Evolutionary conservation across 2,888 invertebrate species (phyloP).

Genomic region (Mythimna pallens): DNA sequence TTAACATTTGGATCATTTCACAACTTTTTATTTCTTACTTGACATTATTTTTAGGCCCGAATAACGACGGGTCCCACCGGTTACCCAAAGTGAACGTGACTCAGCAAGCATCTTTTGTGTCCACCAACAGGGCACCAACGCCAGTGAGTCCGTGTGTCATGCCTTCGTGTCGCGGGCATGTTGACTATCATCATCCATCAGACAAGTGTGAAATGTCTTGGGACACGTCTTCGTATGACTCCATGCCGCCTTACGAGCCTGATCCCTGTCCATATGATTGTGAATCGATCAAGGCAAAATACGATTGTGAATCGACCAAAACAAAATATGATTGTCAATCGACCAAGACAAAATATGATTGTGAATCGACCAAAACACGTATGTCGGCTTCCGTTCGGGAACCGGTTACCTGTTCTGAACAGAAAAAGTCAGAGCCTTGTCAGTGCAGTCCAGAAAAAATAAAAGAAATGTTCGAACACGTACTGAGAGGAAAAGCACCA

Average conservation of each 20-base stretch:
- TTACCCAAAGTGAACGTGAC: not conserved
- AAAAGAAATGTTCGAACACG: constrained; percentile 34
- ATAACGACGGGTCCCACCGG: not conserved
- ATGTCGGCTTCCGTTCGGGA: not conserved
- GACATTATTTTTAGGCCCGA: constrained; percentile 31
- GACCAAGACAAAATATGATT: no score
- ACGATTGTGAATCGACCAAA: no score
- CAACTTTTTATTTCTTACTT: constrained; percentile 1
- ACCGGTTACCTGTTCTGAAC: not conserved
- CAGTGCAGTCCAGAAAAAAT: constrained; percentile 46
- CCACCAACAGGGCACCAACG: constrained; percentile 1
- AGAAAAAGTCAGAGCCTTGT: constrained; percentile 19
- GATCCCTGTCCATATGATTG: not conserved
- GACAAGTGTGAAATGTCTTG: not conserved
- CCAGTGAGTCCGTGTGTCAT: constrained; percentile 34
- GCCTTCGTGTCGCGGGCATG: not conserved
- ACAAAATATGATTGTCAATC: no score
- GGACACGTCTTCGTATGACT: not conserved
- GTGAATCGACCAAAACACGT: not conserved
- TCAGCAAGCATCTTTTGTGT: constrained; percentile 43
- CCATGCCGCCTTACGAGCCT: not conserved
- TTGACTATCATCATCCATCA: not conserved
- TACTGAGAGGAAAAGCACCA: constrained; percentile 26
- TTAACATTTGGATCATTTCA: not conserved
- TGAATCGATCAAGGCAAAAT: no score